phyloP scores from a whole-genome alignment of 1,140 invertebrate genomes.

The Neodiprion pinetum region DNA sequence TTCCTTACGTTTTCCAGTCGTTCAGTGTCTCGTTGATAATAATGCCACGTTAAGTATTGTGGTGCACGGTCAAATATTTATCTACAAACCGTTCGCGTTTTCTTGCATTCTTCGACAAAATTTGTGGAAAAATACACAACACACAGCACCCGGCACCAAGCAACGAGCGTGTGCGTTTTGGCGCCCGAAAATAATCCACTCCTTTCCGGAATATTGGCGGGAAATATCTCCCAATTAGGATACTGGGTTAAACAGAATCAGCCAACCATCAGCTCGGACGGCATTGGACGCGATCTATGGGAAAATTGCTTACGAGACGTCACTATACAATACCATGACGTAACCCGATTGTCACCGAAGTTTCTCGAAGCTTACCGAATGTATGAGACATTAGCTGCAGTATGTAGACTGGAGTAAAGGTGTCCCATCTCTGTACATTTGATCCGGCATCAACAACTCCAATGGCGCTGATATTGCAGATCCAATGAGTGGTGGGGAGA shows the following conservation, averaged over 20 bases:
- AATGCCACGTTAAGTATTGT: too few species aligned
- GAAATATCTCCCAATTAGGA: neutral
- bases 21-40: too few species aligned
- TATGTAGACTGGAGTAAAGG: neutral
- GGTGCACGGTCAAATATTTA: too few species aligned
- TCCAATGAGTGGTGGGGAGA: too few species aligned
- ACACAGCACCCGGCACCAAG: neutral
- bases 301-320: neutral
- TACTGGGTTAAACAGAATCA: neutral
- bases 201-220: neutral
- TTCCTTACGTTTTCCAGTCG: neutral
- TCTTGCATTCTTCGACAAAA: neutral
- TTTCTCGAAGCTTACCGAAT: neutral
- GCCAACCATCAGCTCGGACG: neutral
- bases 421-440: neutral
- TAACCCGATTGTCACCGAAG: neutral
- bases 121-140: neutral
- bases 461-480: too few species aligned
- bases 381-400: neutral
- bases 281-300: neutral
- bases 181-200: neutral
- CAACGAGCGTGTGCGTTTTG: conserved; percentile 6
- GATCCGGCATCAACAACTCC: too few species aligned
- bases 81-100: neutral
- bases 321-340: neutral